Percentiles rank a stretch among this genome's conserved stretches.
These are phyloP conservation scores for Tipula unca DNA, from an alignment of 2,888 invertebrate species.

Conservation along the genomic window DNA sequence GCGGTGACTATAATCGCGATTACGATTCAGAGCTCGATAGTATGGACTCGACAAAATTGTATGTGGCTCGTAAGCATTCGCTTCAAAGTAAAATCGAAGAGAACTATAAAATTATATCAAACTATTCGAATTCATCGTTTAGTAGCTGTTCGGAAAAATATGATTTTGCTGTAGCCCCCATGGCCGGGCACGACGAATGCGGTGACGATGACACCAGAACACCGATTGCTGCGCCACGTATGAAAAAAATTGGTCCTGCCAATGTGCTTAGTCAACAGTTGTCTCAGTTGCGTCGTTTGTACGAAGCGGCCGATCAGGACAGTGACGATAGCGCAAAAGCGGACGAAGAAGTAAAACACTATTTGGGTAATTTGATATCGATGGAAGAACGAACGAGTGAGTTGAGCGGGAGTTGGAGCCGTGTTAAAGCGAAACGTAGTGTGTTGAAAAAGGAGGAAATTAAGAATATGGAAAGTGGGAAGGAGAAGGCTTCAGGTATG, in stretches of 20 bases:
- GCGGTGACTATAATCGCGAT: conserved; percentile 24
- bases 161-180: conserved; percentile 32
- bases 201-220: conserved; percentile 24
- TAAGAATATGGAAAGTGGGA: not conserved
- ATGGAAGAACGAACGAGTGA: conserved; percentile 34
- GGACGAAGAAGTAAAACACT: conserved; percentile 52
- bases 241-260: conserved; percentile 36
- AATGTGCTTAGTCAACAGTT: conserved; percentile 38
- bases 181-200: conserved; percentile 26
- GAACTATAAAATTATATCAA: conserved; percentile 9
- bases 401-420: conserved; percentile 50
- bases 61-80: not conserved
- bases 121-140: conserved; percentile 2
- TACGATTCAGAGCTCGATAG: conserved; percentile 17
- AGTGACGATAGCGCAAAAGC: conserved; percentile 44
- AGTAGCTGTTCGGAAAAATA: not conserved
- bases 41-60: not conserved
- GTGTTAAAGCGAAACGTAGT: conserved; percentile 44
- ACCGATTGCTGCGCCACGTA: conserved; percentile 36
- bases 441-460: conserved; percentile 29
- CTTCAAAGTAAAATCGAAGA: not conserved
- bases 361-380: conserved; percentile 40
- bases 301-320: conserved; percentile 41
- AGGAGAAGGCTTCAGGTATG: not conserved
- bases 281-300: conserved; percentile 36